A percentile compares a stretch with the other conserved stretches of the same genome.
These are phyloP conservation scores for Scrobipalpa costella DNA, from an alignment of 2,888 invertebrate genomes.

Conservation along the genomic window DNA sequence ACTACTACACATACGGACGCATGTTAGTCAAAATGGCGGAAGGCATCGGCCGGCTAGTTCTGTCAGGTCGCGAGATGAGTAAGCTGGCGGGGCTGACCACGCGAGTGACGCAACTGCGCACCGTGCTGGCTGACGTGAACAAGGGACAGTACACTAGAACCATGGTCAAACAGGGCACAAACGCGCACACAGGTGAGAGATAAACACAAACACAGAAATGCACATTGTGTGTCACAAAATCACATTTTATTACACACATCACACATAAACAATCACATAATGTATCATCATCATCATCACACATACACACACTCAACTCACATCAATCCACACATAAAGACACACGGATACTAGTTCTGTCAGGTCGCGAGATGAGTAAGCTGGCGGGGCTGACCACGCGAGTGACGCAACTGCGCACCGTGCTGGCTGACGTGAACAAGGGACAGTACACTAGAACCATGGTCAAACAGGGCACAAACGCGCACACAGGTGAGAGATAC, in stretches of 20 bases:
- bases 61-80: constrained; percentile 97
- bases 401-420: constrained; percentile 93
- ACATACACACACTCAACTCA: neutral
- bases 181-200: neutral
- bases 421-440: constrained; percentile 90
- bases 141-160: constrained; percentile 85
- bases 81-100: constrained; percentile 96
- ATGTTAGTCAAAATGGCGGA: constrained; percentile 98
- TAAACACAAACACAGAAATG: no score
- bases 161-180: constrained; percentile 58
- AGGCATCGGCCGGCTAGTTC: constrained; percentile 96
- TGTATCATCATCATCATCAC: neutral
- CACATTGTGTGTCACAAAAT: no score
- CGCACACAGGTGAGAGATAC: neutral
- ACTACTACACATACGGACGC: constrained; percentile 97
- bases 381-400: constrained; percentile 97
- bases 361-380: constrained; percentile 96
- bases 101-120: constrained; percentile 93
- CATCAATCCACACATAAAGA: neutral
- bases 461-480: constrained; percentile 47
- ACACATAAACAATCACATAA: neutral
- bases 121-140: constrained; percentile 91
- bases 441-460: constrained; percentile 86
- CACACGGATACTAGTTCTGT: constrained; percentile 51
- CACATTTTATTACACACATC: no score